Percentiles rank a stretch among this genome's conserved stretches.
phyloP scores from a whole-genome alignment of 2,888 invertebrate genomes.

The Acleris emargana region DNA sequence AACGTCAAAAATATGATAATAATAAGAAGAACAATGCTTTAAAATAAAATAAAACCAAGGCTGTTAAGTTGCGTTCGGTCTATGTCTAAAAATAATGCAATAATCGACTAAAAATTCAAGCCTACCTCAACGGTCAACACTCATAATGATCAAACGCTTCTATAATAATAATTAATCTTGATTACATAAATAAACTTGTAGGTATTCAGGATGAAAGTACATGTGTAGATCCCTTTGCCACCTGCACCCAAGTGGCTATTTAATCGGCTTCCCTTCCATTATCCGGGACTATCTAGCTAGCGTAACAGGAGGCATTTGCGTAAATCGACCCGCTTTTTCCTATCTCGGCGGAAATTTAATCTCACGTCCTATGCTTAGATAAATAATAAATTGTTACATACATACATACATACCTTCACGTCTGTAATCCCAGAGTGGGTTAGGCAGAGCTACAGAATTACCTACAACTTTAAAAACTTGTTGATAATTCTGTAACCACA shows the following conservation, averaged over 20 bases:
- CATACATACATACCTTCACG: too few species aligned
- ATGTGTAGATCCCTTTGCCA: constrained; percentile 24
- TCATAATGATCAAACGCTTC: neutral
- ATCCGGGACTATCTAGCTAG: constrained; percentile 26
- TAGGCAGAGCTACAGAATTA: too few species aligned
- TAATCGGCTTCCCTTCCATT: constrained; percentile 32
- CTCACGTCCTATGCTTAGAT: constrained; percentile 34
- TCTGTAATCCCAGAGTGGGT: too few species aligned
- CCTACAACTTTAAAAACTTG: too few species aligned
- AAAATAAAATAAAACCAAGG: too few species aligned
- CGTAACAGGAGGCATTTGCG: constrained; percentile 28
- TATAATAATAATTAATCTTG: too few species aligned
- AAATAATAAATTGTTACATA: constrained; percentile 36
- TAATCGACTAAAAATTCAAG: neutral
- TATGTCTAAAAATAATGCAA: constrained; percentile 41
- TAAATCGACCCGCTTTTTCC: constrained; percentile 33
- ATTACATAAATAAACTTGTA: too few species aligned
- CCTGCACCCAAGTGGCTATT: constrained; percentile 26
- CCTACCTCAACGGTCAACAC: constrained; percentile 29
- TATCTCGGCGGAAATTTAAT: constrained; percentile 37
- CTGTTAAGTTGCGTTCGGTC: too few species aligned
- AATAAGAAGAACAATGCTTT: too few species aligned
- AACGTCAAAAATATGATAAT: too few species aligned
- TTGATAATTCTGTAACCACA: too few species aligned
- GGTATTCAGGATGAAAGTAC: constrained; percentile 1